Conservation (phyloP, 2,113 vertebrate genomes). For the Bucco capensis region DNA sequence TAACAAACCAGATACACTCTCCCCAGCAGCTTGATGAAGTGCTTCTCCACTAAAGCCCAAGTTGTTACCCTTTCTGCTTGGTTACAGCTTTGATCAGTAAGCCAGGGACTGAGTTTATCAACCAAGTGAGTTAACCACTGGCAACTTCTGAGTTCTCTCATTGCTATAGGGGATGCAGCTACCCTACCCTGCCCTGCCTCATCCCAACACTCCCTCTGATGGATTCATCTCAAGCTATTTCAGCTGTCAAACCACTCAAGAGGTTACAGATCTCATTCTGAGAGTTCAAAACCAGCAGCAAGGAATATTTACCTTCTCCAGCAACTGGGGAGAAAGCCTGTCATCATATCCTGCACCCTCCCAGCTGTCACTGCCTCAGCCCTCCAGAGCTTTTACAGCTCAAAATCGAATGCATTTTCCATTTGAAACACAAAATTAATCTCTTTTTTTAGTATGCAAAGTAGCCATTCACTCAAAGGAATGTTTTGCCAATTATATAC, state of each 20-base stretch:
- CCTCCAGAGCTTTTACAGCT: neutral
- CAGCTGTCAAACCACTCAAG: neutral
- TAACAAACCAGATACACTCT: neutral
- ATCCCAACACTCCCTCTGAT: rapidly evolving
- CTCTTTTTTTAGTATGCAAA: neutral
- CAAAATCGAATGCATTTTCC: rapidly evolving
- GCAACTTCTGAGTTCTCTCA: neutral
- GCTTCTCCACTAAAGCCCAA: rapidly evolving
- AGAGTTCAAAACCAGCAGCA: neutral
- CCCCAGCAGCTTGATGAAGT: neutral
- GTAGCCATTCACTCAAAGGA: neutral
- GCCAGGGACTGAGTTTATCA: neutral
- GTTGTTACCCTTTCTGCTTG: neutral
- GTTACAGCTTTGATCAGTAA: too few species aligned
- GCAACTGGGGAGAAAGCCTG: neutral
- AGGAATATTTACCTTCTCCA: neutral
- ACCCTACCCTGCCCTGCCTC: neutral
- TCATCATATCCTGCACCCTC: neutral
- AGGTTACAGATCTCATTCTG: rapidly evolving
- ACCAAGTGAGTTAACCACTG: neutral
- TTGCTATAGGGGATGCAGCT: neutral
- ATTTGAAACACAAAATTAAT: rapidly evolving
- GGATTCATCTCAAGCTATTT: neutral
- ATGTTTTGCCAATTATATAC: neutral
- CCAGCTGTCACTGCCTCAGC: neutral